Conservation (phyloP, 2,888 invertebrate genomes). For the Bombylius major region DNA sequence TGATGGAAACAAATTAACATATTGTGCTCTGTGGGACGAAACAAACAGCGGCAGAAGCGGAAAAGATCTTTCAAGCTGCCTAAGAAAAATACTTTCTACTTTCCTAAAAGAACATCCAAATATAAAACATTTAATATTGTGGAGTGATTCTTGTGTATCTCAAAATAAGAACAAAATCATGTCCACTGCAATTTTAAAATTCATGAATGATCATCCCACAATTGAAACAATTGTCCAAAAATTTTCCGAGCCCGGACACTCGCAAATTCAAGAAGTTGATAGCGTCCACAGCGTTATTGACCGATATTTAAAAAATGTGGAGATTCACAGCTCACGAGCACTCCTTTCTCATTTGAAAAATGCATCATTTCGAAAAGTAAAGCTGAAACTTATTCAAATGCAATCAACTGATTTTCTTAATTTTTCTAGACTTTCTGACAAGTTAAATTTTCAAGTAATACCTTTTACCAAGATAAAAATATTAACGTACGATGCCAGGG, state of each 20-base stretch:
- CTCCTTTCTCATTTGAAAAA: not conserved
- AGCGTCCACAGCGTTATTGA: constrained; percentile 11
- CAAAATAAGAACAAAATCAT: constrained; percentile 12
- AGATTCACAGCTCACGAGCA: constrained; percentile 7
- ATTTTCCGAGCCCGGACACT: constrained; percentile 7
- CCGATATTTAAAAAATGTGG: constrained; percentile 6
- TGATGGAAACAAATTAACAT: not conserved
- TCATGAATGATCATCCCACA: constrained; percentile 1
- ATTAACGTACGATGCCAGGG: too few relatives aligned
- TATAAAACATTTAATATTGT: constrained; percentile 9
- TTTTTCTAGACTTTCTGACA: not conserved
- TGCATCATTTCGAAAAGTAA: not conserved
- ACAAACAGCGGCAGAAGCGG: not conserved
- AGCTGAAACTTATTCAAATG: not conserved
- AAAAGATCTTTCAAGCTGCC: not conserved
- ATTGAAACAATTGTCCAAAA: not conserved
- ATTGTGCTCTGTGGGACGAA: not conserved
- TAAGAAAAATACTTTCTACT: too few relatives aligned
- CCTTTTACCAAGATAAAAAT: too few relatives aligned
- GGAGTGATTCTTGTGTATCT: constrained; percentile 12
- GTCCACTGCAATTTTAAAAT: constrained; percentile 10
- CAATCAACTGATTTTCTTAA: constrained; percentile 19
- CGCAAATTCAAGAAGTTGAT: constrained; percentile 13
- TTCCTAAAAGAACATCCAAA: not conserved
- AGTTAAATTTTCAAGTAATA: too few relatives aligned